phyloP scores from a whole-genome alignment of 1,140 invertebrate species.

The Coptotermes formosanus region DNA sequence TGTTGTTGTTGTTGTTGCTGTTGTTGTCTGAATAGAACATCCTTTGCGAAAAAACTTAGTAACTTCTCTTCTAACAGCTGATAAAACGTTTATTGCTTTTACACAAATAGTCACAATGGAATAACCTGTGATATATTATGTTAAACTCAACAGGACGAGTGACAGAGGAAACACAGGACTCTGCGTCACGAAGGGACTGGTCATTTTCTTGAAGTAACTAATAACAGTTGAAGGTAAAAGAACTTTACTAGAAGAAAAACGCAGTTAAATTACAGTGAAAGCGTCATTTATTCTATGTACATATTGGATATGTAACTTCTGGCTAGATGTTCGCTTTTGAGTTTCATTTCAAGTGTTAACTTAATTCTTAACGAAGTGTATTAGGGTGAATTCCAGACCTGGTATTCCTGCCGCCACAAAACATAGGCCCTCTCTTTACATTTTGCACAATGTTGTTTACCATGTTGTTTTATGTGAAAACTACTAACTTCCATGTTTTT shows the following conservation, averaged over 20 bases:
- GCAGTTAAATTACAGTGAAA: not conserved
- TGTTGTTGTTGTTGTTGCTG: too few relatives aligned
- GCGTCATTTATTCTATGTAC: not conserved
- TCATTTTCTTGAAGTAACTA: not conserved
- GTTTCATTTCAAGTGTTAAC: not conserved
- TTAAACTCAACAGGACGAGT: not conserved
- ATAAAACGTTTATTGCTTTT: not conserved
- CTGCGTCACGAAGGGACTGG: not conserved
- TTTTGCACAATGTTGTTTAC: too few relatives aligned
- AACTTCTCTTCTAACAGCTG: not conserved
- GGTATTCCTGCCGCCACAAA: too few relatives aligned
- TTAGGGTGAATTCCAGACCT: too few relatives aligned
- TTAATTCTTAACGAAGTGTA: not conserved
- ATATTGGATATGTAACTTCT: slow-evolving; percentile 26
- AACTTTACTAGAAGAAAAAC: not conserved
- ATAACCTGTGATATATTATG: not conserved
- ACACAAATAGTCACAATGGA: not conserved
- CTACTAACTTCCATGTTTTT: too few relatives aligned
- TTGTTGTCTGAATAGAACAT: too few relatives aligned
- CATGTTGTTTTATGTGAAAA: too few relatives aligned
- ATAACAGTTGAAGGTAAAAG: not conserved
- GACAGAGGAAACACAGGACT: not conserved
- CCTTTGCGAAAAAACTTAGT: not conserved
- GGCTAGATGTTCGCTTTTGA: not conserved
- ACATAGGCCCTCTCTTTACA: too few relatives aligned